A percentile compares a stretch with the other conserved stretches of the same genome.
Evolutionary conservation across 2,113 vertebrate species (phyloP).

Genomic region (Notechis scutatus): DNA sequence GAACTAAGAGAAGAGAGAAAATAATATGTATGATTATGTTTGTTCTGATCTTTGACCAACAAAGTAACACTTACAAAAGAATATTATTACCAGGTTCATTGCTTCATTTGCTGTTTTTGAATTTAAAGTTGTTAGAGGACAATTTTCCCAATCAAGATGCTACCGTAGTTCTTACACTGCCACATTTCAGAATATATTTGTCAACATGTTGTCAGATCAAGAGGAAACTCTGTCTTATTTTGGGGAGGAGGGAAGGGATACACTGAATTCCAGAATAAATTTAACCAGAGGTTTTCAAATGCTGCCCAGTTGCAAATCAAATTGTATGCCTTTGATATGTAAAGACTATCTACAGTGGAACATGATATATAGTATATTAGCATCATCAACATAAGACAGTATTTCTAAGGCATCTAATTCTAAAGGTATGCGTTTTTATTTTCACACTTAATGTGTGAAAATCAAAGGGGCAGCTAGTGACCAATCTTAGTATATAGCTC

Average conservation of each 20-base stretch:
- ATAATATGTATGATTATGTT: neutral
- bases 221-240: neutral
- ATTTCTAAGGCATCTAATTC: neutral
- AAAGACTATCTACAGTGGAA: neutral
- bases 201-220: neutral
- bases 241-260: neutral
- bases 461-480: neutral
- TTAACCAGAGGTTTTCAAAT: neutral
- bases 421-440: neutral
- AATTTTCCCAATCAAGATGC: neutral
- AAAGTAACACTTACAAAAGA: neutral
- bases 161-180: neutral
- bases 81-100: neutral
- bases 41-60: neutral
- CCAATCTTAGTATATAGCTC: neutral
- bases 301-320: neutral
- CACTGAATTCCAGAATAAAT: neutral
- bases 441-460: neutral
- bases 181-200: neutral
- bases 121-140: neutral
- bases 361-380: neutral
- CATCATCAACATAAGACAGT: neutral
- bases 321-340: neutral
- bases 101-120: neutral
- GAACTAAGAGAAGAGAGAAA: neutral